Evolutionary conservation across 30 jellyfish, hydroid and myxozoan species (phyloP), one percentile per base, ranked within the genome.

Genomic region (Hydractinia echinata): DNA sequence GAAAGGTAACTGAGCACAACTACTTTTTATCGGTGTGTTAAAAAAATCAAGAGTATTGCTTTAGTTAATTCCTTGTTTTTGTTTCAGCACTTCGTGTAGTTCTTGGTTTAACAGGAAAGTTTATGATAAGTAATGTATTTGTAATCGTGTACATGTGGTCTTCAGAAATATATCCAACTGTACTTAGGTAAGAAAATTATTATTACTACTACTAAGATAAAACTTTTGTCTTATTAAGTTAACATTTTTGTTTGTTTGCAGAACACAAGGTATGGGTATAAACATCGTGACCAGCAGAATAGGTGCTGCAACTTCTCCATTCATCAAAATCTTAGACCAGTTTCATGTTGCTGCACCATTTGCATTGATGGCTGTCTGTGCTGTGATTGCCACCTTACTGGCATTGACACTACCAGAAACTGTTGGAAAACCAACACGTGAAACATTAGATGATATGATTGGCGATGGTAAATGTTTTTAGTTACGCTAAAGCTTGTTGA

Each of bases 61-160:
- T 30, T 30, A 30, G 44, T 30, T 30, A 30, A 30, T 30, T 30
- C 2, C 44, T 30, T 30, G 2, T 20, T 52, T 71, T 71, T 7
- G 15, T 8, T 71, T 8, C 92, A 76, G 76, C 64, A 5, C 52
- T 86, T 8, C 86, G 97, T 5, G 84, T 86, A 19, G 79, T 60
- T n/a, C 83, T 82, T 30, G 97, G 97, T 0, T 73, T 91, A 94
- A 74, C 74, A 72, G 97, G 96, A 4, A 91, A 91, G 61, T 68
- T 91, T 51, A 79, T 71, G 84, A 86, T 72, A 51, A 78, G 86
- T 0, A 64, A 82, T 15, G 95, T 92, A 4, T 91, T 91, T 66
- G 56, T 69, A 13, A 85, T 84, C 8, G 72, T 81, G 30, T 91
- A 91, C 56, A 85, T 85, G 53, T 91, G 97, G 97, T 81, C 97